These are phyloP conservation scores for Spondyliosoma cantharus DNA, from an alignment of 2,797 vertebrate genomes.

Conservation along the genomic window DNA sequence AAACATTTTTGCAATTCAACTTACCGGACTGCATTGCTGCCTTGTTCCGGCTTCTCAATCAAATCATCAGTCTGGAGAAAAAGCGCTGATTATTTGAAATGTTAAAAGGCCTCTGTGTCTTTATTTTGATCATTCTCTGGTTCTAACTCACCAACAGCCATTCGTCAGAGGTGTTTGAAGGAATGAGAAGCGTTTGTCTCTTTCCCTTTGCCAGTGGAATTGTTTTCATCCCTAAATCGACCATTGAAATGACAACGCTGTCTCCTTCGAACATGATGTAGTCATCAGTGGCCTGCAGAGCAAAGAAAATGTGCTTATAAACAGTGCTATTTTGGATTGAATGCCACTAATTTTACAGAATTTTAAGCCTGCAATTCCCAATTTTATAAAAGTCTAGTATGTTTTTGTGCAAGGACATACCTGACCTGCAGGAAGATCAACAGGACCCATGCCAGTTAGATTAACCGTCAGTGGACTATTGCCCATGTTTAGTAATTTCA, in stretches of 20 bases:
- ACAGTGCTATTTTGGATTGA: background rate
- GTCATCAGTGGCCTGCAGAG: conserved; percentile 73
- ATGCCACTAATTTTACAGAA: background rate
- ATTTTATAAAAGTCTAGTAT: background rate
- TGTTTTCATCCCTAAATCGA: accelerated
- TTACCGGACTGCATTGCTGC: conserved; percentile 90
- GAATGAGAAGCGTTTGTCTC: conserved; percentile 81
- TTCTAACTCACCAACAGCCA: conserved; percentile 65
- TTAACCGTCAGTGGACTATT: conserved; percentile 53
- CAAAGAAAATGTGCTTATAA: background rate
- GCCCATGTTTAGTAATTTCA: conserved; percentile 90
- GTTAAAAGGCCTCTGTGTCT: background rate
- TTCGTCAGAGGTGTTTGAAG: conserved; percentile 2
- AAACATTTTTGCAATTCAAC: background rate
- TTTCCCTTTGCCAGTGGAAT: conserved; percentile 45
- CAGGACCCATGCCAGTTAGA: conserved; percentile 17
- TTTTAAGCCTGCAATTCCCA: background rate
- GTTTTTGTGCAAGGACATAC: conserved; percentile 54
- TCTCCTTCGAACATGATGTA: conserved; percentile 72
- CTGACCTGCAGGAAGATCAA: conserved; percentile 59
- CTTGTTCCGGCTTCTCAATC: conserved; percentile 86
- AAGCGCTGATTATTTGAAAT: background rate
- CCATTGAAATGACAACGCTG: conserved; percentile 39
- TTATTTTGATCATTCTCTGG: conserved; percentile 7
- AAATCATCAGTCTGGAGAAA: conserved; percentile 75